Evolutionary conservation across 2,888 invertebrate genomes (phyloP), one percentile per base, ranked within the genome.

Genomic region (Micropterix aruncella): DNA sequence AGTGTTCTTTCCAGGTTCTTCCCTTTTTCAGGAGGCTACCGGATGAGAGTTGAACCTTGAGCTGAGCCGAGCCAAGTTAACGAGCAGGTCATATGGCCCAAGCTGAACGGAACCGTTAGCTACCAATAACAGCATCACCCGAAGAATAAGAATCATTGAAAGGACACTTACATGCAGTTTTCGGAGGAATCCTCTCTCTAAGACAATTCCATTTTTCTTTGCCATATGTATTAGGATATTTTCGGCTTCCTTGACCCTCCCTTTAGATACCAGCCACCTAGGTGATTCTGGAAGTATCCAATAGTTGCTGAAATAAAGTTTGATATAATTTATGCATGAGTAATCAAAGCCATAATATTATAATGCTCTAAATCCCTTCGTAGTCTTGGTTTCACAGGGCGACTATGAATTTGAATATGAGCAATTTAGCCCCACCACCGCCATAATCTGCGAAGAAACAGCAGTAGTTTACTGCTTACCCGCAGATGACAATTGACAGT

Each of bases 211-310:
- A 52, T 83, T 83, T 51, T 69, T 69, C 51, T 60, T 72, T 1
- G 79, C 82, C 53, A 80, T 74, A 48, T 71, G 70, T 47, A 74
- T 71, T 2, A 80, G 63, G 3, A 80, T 77, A 42, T 70, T 73
- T 53, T 78, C 77, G 0, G 81, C 82, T 51, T 81, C 79, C 43
- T 76, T 75, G 51, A 79, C 71, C 39, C 77, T 66, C 17, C 79
- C 78, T 53, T 77, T 72, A 17, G 79, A 74, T 3, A 80, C 74
- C 16, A 80, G 61, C 81, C 82, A 82, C 48, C 82, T 63, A 2
- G 81, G 80, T 40, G 81, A 81, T 57, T 82, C 82, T 5, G 81
- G 81, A 50, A 81, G 73, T 37, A 81, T 65, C 77, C 80, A 79
- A 55, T 74, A 77, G 51, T 72, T 77, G 49, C 77, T 77, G 60